Evolutionary conservation across 2,113 vertebrate genomes (phyloP).

Genomic region (Chaetura pelagica): DNA sequence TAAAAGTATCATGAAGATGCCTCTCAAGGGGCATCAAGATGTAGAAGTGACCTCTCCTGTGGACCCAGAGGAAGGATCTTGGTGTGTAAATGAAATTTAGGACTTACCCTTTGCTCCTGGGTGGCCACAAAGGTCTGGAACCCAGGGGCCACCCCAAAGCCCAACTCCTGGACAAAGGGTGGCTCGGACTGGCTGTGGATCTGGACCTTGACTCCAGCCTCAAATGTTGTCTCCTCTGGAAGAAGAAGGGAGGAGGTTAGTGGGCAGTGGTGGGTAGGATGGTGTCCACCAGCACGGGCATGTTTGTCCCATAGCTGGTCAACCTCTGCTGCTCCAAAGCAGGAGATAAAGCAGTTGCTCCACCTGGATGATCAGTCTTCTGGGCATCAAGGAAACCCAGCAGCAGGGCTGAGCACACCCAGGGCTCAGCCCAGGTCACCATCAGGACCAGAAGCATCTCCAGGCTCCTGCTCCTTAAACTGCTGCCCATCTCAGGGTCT

Average conservation of each 20-base stretch:
- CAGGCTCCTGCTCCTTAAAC: not conserved
- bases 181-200: conserved; percentile 98
- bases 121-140: conserved; percentile 99
- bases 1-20: not conserved
- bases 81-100: not conserved
- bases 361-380: rapidly evolving
- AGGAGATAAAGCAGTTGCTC: not conserved
- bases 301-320: rapidly evolving
- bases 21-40: rapidly evolving
- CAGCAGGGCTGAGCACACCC: not conserved
- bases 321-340: not conserved
- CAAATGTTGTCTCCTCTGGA: conserved; percentile 96
- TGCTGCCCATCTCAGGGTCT: not conserved
- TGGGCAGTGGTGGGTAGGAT: not conserved
- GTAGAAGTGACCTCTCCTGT: rapidly evolving
- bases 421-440: not conserved
- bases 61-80: not conserved
- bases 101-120: conserved; percentile 96
- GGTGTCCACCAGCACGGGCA: rapidly evolving
- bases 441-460: rapidly evolving
- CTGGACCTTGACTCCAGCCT: conserved; percentile 97
- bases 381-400: not conserved
- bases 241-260: conserved; percentile 38
- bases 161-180: conserved; percentile 95
- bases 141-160: conserved; percentile 96